Percentiles rank a stretch among this genome's conserved stretches.
Conservation (phyloP, 2,888 invertebrate species). For the Agrotis exclamationis region DNA sequence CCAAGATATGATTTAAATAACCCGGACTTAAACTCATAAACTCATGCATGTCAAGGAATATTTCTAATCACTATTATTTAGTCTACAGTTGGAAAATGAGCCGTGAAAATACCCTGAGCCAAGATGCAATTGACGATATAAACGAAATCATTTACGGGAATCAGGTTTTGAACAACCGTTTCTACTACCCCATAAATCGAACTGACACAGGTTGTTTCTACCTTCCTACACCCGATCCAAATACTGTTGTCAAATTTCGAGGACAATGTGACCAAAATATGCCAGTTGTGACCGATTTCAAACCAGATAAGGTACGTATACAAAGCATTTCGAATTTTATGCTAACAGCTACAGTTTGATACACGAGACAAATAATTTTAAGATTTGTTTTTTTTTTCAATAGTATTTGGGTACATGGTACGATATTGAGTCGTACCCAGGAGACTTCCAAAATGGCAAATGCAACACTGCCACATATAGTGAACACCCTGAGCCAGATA, state of each 20-base stretch:
- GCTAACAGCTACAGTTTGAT: not conserved
- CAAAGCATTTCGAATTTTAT: not conserved
- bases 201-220: slow-evolving; percentile 73
- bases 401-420: slow-evolving; percentile 80
- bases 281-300: slow-evolving; percentile 40
- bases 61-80: slow-evolving; percentile 55
- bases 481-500: slow-evolving; percentile 30
- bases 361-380: not conserved
- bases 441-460: slow-evolving; percentile 74
- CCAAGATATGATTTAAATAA: too few relatives aligned
- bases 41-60: not conserved
- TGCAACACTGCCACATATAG: slow-evolving; percentile 78
- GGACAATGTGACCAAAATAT: slow-evolving; percentile 63
- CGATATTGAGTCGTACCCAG: slow-evolving; percentile 77
- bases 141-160: slow-evolving; percentile 55
- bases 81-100: slow-evolving; percentile 83
- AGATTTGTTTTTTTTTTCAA: slow-evolving; percentile 35
- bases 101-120: slow-evolving; percentile 55
- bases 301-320: slow-evolving; percentile 37
- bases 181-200: slow-evolving; percentile 66
- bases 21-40: not conserved
- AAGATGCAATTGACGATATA: slow-evolving; percentile 57
- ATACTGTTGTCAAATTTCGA: slow-evolving; percentile 63
- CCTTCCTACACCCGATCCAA: slow-evolving; percentile 63
- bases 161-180: slow-evolving; percentile 68